Evolutionary conservation across 1,140 invertebrate species (phyloP).

Genomic region (Cardiocondyla obscurior): DNA sequence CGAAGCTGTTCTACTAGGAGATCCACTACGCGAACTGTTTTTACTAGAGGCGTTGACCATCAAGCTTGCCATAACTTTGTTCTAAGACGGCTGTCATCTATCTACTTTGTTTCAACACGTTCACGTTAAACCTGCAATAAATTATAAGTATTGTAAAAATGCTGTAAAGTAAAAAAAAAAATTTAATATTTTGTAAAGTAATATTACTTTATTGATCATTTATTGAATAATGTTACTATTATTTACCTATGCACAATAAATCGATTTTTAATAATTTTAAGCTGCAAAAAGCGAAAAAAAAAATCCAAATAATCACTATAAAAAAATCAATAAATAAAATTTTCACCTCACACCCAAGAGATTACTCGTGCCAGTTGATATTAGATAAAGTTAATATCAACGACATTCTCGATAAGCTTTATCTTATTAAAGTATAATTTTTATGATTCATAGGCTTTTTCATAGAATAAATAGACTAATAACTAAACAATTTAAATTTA

Average conservation of each 20-base stretch:
- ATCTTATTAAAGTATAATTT: neutral
- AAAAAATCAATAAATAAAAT: neutral
- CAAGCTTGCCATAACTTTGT: constrained; percentile 82
- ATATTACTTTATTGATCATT: too few species aligned
- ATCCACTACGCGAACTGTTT: constrained; percentile 81
- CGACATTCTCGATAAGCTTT: constrained; percentile 10
- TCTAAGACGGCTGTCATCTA: constrained; percentile 50
- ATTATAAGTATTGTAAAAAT: constrained; percentile 28
- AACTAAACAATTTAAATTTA: neutral
- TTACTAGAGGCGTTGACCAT: constrained; percentile 81
- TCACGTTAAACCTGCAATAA: constrained; percentile 30
- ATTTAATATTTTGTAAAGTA: neutral
- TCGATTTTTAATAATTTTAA: neutral
- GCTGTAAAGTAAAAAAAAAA: neutral
- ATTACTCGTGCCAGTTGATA: neutral
- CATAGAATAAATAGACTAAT: neutral
- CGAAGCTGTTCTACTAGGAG: constrained; percentile 78
- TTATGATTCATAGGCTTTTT: constrained; percentile 15
- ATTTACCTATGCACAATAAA: constrained; percentile 4
- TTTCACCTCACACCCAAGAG: neutral
- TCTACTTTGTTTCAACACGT: constrained; percentile 22
- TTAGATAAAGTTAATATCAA: constrained; percentile 43
- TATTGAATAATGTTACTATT: neutral
- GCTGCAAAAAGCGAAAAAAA: neutral
- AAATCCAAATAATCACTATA: constrained; percentile 5